Base-by-base conservation (phyloP, 2,797 vertebrate genomes). In the Dipus sagitta region DNA sequence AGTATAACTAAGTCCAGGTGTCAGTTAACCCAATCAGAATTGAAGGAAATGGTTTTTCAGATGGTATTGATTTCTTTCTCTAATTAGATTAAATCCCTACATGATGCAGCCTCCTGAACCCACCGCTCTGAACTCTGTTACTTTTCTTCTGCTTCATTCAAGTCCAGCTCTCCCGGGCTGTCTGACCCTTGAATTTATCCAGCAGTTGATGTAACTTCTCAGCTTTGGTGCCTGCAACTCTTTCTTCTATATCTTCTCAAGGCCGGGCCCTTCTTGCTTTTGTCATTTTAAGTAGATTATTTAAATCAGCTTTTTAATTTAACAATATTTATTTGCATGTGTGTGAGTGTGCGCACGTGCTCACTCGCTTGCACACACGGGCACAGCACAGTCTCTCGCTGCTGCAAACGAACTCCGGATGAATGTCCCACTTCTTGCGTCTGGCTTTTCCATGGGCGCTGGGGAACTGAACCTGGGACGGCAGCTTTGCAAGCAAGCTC, bases 1-100 rank as follows among this genome's bases (percentile, higher is more conserved):
- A n/a, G 34, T 26, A 54, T 81, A 70, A 88, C 3, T 26, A 72
- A 85, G 17, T 75, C 71, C 26, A 70, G 38, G 77, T 54, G 60
- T 64, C 54, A 81, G 32, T 75, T 68, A 75, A 64, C 7, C 28
- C 54, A 62, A 62, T 72, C 52, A 84, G 78, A 32, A 75, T 78
- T 18, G 74, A 17, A 60, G 28, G 21, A 58, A 76, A 62, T 71
- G 3, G 12, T 77, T 87, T 86, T 81, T 65, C 82, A 52, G 24
- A 4, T 47, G 68, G 18, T 70, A 52, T 75, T 87, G n/a, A 60
- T 23, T 89, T 96, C 6, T 95, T 89, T 54, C 90, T 81, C 82
- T 70, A 21, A 52, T 82, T 85, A 64, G 38, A 42, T 94, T 92
- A 52, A 52, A 17, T 30, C 26, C 9, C 21, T 24, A 0, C 0